Evolutionary conservation across 2,888 invertebrate genomes (phyloP).

Genomic region (Agrenia bidenticulata): DNA sequence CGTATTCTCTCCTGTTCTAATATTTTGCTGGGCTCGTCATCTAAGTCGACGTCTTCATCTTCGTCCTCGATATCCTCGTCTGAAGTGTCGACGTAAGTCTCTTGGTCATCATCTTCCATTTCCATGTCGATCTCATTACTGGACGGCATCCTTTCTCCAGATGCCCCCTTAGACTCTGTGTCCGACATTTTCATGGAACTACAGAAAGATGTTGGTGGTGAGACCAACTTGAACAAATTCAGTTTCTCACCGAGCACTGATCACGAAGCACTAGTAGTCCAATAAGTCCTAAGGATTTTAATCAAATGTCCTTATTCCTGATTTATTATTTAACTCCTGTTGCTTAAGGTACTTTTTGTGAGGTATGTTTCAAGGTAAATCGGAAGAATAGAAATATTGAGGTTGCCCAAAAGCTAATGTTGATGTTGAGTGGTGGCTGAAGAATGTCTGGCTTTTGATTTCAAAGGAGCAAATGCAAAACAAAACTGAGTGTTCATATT

Average conservation of each 20-base stretch:
- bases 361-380: too few species aligned
- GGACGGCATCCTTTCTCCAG: constrained; percentile 44
- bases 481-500: neutral
- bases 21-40: constrained; percentile 27
- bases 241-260: too few species aligned
- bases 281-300: too few species aligned
- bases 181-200: constrained; percentile 53
- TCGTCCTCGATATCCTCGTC: constrained; percentile 54
- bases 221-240: constrained; percentile 3
- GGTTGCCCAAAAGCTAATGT: too few species aligned
- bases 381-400: too few species aligned
- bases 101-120: constrained; percentile 54
- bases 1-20: constrained; percentile 35
- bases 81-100: constrained; percentile 50
- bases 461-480: neutral
- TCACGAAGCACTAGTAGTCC: too few species aligned
- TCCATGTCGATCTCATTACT: constrained; percentile 54
- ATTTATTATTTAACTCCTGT: too few species aligned
- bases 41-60: constrained; percentile 48
- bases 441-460: too few species aligned
- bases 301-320: too few species aligned
- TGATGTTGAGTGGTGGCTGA: too few species aligned
- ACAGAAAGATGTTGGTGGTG: neutral
- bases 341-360: too few species aligned
- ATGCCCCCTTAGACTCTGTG: constrained; percentile 49